These are phyloP conservation scores for Helobdella robusta DNA, from an alignment of 2,888 invertebrate species.

Conservation along the genomic window DNA sequence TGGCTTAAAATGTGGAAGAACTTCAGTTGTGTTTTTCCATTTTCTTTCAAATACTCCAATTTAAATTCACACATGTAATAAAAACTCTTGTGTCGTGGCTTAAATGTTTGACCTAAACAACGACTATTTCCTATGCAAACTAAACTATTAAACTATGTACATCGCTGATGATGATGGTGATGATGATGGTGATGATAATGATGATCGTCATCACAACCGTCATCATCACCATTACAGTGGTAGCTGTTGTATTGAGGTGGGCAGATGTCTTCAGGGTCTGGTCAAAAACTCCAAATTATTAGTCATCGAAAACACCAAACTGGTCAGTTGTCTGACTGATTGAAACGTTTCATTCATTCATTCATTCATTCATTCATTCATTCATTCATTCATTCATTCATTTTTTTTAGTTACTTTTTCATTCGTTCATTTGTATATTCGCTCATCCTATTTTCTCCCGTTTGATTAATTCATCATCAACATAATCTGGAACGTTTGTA, in stretches of 20 bases:
- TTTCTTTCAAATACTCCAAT: no score
- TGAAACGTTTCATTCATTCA: not conserved
- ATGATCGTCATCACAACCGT: not conserved
- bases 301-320: slow-evolving; percentile 67
- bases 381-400: no score
- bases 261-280: slow-evolving; percentile 84
- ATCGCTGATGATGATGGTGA: not conserved
- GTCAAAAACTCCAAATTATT: slow-evolving; percentile 80
- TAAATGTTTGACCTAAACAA: not conserved
- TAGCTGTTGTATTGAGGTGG: slow-evolving; percentile 66
- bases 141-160: not conserved
- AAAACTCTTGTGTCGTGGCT: no score
- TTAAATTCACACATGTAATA: no score
- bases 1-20: not conserved
- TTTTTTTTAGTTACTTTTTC: no score
- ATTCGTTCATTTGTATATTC: no score
- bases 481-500: no score
- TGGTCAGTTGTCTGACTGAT: slow-evolving; percentile 58
- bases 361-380: not conserved
- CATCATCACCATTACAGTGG: not conserved
- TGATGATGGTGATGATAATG: not conserved
- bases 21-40: not conserved
- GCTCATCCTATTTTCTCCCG: no score
- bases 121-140: not conserved
- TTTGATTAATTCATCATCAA: no score